Evolutionary conservation across 1,140 invertebrate species (phyloP).

Genomic region (Chelonus insularis): DNA sequence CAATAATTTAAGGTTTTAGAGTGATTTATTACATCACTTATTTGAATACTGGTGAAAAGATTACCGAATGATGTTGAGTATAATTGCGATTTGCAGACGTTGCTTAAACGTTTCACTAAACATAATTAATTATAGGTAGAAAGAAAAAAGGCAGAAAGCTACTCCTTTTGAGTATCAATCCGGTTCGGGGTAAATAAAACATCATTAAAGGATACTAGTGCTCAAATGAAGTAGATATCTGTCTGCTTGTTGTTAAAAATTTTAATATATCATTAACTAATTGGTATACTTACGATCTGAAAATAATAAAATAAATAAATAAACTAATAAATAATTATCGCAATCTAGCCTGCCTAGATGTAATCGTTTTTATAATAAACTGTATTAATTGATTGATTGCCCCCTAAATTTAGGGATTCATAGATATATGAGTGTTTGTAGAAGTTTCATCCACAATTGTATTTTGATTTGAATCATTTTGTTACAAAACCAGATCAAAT

Average conservation of each 20-base stretch:
- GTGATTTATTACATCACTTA: not conserved
- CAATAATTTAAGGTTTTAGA: constrained; percentile 18
- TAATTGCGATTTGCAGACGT: not conserved
- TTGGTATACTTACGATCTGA: constrained; percentile 25
- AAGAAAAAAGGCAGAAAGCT: constrained; percentile 1
- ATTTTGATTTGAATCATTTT: not conserved
- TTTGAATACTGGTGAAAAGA: constrained; percentile 1
- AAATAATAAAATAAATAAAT: constrained; percentile 5
- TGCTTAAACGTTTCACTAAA: not conserved
- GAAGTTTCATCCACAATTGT: too few relatives aligned
- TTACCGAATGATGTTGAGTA: constrained; percentile 6
- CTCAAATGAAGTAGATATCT: not conserved
- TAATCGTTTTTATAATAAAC: too few relatives aligned
- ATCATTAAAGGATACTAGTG: not conserved
- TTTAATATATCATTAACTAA: constrained; percentile 29
- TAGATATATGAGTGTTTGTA: too few relatives aligned
- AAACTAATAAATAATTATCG: too few relatives aligned
- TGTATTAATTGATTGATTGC: too few relatives aligned
- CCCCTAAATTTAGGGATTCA: too few relatives aligned
- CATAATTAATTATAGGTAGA: constrained; percentile 25
- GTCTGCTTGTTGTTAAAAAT: constrained; percentile 25
- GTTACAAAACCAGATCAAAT: too few relatives aligned
- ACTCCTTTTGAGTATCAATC: constrained; percentile 14
- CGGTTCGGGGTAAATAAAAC: constrained; percentile 37
- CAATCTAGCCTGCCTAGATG: too few relatives aligned